A percentile compares a stretch with the other conserved stretches of the same genome.
phyloP scores from a whole-genome alignment of 2,113 vertebrate genomes.

The Daphoenositta chrysoptera region DNA sequence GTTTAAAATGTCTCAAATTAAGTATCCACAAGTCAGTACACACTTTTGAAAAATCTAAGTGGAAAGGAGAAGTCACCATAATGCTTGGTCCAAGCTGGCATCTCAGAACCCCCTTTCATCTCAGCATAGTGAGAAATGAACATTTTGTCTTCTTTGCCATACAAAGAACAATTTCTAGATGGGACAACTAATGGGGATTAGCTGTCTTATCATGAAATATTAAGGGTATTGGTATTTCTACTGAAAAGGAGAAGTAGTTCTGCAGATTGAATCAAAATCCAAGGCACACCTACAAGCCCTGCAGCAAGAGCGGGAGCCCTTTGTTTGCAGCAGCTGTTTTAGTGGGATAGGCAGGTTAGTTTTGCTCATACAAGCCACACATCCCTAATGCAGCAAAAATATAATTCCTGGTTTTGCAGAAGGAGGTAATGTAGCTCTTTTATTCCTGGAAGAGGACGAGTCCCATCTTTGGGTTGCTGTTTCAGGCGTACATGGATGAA shows the following conservation, averaged over 20 bases:
- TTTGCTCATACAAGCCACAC: not conserved
- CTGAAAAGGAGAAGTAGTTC: not conserved
- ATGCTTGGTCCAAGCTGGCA: not conserved
- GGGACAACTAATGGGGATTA: not conserved
- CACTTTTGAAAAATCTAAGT: not conserved
- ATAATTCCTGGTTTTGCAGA: not conserved
- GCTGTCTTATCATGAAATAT: not conserved
- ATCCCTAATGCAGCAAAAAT: not conserved
- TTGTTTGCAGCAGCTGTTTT: not conserved
- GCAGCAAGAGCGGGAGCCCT: not conserved
- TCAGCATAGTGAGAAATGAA: not conserved
- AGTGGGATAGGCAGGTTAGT: not conserved
- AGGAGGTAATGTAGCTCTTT: not conserved
- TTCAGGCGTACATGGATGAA: not conserved
- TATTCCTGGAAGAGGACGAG: not conserved
- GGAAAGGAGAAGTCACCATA: not conserved
- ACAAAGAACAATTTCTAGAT: not conserved
- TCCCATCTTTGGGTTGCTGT: not conserved
- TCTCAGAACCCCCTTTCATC: not conserved
- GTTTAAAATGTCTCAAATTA: not conserved
- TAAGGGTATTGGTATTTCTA: not conserved
- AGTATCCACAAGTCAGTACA: not conserved
- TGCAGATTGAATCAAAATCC: not conserved
- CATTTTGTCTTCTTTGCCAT: not conserved
- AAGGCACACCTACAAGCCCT: not conserved